These are phyloP conservation scores for Aricia agestis DNA, from an alignment of 1,140 invertebrate genomes.

Conservation along the genomic window DNA sequence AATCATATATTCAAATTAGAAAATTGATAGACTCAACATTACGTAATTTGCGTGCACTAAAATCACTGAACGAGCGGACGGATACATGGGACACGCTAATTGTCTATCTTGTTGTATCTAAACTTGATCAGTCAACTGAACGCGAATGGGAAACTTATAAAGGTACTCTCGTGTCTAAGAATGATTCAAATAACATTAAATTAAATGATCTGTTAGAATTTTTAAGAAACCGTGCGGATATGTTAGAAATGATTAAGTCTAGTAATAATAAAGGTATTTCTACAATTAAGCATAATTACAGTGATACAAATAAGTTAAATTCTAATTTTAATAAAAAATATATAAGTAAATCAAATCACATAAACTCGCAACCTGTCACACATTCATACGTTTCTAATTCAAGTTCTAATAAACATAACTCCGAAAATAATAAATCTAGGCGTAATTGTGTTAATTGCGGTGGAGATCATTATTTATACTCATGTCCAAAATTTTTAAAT, in stretches of 20 bases:
- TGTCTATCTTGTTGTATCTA: conserved; percentile 14
- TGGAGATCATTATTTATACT: background rate
- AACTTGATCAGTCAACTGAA: conserved; percentile 10
- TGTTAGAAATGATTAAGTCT: conserved; percentile 18
- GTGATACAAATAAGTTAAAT: background rate
- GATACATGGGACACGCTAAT: conserved; percentile 12
- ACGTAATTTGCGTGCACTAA: background rate
- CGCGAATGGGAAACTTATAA: conserved; percentile 10
- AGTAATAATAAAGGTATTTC: background rate
- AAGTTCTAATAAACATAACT: background rate
- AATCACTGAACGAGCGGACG: background rate
- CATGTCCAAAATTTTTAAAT: background rate
- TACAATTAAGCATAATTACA: no score
- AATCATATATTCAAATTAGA: background rate
- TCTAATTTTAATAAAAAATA: background rate
- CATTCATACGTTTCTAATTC: background rate
- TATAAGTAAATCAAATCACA: no score
- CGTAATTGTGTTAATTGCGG: background rate
- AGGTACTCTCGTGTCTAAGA: background rate
- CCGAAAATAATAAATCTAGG: background rate
- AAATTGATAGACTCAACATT: background rate
- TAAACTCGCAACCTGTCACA: background rate
- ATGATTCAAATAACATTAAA: background rate
- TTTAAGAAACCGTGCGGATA: conserved; percentile 22
- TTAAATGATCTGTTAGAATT: conserved; percentile 26